Evolutionary conservation across 2,888 invertebrate species (phyloP), one percentile per base, ranked within the genome.

Genomic region (Cerastoderma edule): DNA sequence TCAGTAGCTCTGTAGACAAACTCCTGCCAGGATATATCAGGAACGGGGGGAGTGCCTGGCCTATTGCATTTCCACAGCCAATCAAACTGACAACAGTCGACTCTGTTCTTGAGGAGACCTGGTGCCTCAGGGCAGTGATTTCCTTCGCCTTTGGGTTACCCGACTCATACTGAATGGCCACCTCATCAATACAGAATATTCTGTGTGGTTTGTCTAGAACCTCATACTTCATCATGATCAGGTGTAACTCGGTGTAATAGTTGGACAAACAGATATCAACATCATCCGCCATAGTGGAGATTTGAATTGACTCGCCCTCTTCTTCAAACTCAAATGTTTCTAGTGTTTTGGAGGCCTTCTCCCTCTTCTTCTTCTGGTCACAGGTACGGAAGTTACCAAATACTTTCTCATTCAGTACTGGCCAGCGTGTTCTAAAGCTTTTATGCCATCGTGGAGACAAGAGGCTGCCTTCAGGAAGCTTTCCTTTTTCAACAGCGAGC

Each of bases 31-130:
- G 80, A 63, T 82, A 85, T 30, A 85, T 76, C 6, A 83, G 50
- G 32, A 77, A 83, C 0, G 83, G 85, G 3, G 85, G 85, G n/a
- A 85, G 67, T 8, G 77, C 73, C 19, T 72, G 72, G 16, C 85
- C 85, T 5, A 79, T 63, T 2, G 82, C 85, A 70, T 85, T 85
- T n/a, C 83, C 83, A 72, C 82, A 80, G 16, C 85, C 82, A 35
- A 85, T 77, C 60, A 84, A 39, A 72, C 79, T 80, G 27, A 80
- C 78, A 0, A 78, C 79, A 16, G 80, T 78, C 8, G 74, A 75
- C 64, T 81, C 81, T 22, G 81, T 67, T n/a, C 81, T 57, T 33
- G 81, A 81, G 13, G 74, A 39, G 19, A 81, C 67, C 28, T 72
- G 75, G 54, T 73, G 70, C 32, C 72, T 69, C 27, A 81, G 54